Percentiles rank a stretch among this genome's conserved stretches.
Evolutionary conservation across 37 sponge, comb jelly and placozoan genomes (phyloP).

Genomic region (Lycopodina hypogea): DNA sequence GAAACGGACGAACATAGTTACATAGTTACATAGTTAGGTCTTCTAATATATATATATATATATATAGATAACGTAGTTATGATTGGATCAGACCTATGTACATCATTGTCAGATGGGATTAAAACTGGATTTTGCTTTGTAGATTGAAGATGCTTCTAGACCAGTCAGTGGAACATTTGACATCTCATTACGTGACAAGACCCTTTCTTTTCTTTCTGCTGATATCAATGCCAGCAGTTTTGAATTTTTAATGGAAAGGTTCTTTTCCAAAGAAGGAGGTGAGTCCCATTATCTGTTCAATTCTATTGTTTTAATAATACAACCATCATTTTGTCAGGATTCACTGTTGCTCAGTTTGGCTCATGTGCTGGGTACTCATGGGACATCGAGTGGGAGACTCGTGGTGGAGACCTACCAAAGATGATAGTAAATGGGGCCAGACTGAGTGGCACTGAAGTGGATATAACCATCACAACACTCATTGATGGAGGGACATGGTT

Average conservation of each 20-base stretch:
- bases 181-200: not conserved
- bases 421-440: conserved; percentile 26
- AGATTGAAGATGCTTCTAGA: conserved; percentile 6
- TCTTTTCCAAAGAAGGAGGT: not conserved
- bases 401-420: conserved; percentile 59
- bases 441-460: conserved; percentile 25
- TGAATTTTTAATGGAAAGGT: not conserved
- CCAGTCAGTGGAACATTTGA: not conserved
- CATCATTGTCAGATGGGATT: no score
- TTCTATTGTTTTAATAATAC: not conserved
- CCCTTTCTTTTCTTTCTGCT: not conserved
- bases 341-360: conserved; percentile 23
- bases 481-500: conserved; percentile 67
- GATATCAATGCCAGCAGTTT: not conserved
- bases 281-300: not conserved
- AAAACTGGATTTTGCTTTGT: no score
- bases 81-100: no score
- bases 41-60: no score
- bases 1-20: no score
- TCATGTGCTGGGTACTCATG: conserved; percentile 59
- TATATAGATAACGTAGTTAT: no score
- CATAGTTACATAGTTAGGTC: no score
- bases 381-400: conserved; percentile 52
- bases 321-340: not conserved
- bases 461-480: conserved; percentile 6